Evolutionary conservation across 2,888 invertebrate species (phyloP).

Genomic region (Callinectes sapidus): DNA sequence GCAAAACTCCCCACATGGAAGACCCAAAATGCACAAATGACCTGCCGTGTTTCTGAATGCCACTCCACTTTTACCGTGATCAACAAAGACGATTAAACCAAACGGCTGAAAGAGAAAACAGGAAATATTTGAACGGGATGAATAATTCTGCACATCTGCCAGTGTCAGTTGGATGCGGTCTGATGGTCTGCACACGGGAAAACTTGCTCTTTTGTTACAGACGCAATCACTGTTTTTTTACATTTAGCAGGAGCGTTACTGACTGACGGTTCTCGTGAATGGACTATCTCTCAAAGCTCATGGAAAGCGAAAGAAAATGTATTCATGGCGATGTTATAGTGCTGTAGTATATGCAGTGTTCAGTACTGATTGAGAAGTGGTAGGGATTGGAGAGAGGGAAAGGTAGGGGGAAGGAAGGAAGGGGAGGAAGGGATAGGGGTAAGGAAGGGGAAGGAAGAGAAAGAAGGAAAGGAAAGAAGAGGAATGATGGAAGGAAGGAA

Average conservation of each 20-base stretch:
- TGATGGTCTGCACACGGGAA: background rate
- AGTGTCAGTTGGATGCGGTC: background rate
- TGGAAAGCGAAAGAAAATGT: background rate
- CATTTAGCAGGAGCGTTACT: background rate
- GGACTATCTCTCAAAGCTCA: background rate
- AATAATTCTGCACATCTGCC: background rate
- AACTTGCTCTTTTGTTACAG: constrained; percentile 10
- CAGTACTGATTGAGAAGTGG: background rate
- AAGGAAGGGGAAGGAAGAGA: too few species aligned
- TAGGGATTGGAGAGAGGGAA: background rate
- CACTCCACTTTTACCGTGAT: background rate
- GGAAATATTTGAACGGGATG: background rate
- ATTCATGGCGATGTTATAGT: background rate
- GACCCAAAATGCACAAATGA: background rate
- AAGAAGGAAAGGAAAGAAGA: too few species aligned
- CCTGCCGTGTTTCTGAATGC: background rate
- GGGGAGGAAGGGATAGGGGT: background rate
- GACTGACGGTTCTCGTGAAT: background rate
- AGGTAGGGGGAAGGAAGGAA: constrained; percentile 1
- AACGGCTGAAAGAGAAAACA: background rate
- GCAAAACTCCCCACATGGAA: background rate
- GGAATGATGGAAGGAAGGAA: background rate
- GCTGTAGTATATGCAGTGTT: background rate
- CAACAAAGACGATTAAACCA: constrained; percentile 24
- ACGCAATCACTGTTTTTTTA: constrained; percentile 21